Conservation (phyloP, 2,113 vertebrate genomes). For the Cyprinodon variegatus region DNA sequence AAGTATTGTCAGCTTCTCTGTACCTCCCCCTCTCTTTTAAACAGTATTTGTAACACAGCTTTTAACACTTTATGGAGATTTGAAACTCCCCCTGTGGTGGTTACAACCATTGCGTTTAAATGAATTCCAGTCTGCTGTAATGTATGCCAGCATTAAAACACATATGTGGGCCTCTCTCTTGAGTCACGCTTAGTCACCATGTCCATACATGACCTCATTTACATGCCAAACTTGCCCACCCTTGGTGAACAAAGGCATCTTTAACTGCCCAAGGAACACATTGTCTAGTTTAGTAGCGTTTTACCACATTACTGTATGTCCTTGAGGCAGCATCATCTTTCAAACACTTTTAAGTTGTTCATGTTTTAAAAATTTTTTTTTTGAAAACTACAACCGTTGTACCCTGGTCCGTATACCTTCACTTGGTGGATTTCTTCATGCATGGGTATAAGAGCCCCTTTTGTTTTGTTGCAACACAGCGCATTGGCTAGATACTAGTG, state of each 20-base stretch:
- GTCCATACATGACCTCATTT: slow-evolving; percentile 23
- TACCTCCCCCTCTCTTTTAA: not conserved
- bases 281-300: not conserved
- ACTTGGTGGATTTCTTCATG: too few relatives aligned
- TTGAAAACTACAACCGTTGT: too few relatives aligned
- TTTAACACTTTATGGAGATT: not conserved
- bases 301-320: slow-evolving; percentile 4
- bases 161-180: not conserved
- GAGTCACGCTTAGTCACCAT: slow-evolving; percentile 37
- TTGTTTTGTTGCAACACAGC: too few relatives aligned
- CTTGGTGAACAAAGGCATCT: slow-evolving; percentile 36
- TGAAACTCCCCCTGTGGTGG: not conserved
- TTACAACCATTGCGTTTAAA: not conserved
- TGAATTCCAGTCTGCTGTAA: slow-evolving; percentile 22
- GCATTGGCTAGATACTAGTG: not conserved
- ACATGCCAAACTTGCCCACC: slow-evolving; percentile 42
- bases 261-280: slow-evolving; percentile 13
- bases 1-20: too few relatives aligned
- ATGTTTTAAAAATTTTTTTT: not conserved
- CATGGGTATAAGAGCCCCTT: too few relatives aligned
- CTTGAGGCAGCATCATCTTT: not conserved
- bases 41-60: not conserved
- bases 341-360: not conserved
- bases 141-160: slow-evolving; percentile 15
- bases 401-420: too few relatives aligned